phyloP scores from a whole-genome alignment of 2,113 vertebrate species.

The Nyctereutes procyonoides region DNA sequence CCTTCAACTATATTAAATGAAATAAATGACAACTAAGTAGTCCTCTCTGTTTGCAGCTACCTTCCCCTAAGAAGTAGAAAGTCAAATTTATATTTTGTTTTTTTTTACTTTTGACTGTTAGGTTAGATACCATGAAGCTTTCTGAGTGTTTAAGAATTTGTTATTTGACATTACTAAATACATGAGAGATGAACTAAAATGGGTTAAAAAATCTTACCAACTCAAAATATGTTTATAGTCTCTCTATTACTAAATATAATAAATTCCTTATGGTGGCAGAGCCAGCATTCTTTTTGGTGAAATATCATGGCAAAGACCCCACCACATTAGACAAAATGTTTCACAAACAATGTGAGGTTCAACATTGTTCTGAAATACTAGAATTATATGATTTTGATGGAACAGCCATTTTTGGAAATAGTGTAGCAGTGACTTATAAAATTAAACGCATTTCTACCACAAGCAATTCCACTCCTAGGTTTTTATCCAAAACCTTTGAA shows the following conservation, averaged over 20 bases:
- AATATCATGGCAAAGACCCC: neutral
- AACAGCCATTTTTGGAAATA: neutral
- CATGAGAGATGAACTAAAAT: neutral
- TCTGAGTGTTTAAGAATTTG: neutral
- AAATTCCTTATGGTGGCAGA: neutral
- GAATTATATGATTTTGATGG: neutral
- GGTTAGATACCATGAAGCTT: neutral
- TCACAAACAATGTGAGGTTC: neutral
- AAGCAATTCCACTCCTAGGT: neutral
- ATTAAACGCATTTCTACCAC: neutral
- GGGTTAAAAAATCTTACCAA: neutral
- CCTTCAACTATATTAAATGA: neutral
- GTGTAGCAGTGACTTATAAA: neutral
- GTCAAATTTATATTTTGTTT: neutral
- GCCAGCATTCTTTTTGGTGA: neutral
- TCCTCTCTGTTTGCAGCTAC: neutral
- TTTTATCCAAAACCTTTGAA: neutral
- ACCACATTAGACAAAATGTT: neutral
- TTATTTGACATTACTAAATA: neutral
- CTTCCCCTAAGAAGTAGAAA: neutral
- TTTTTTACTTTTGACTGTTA: neutral
- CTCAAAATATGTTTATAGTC: neutral
- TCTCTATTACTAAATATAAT: neutral
- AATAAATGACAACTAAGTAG: neutral
- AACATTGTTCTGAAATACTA: neutral